Evolutionary conservation across 2,888 invertebrate species (phyloP), one percentile per base, ranked within the genome.

Genomic region (Eurytoma californica): DNA sequence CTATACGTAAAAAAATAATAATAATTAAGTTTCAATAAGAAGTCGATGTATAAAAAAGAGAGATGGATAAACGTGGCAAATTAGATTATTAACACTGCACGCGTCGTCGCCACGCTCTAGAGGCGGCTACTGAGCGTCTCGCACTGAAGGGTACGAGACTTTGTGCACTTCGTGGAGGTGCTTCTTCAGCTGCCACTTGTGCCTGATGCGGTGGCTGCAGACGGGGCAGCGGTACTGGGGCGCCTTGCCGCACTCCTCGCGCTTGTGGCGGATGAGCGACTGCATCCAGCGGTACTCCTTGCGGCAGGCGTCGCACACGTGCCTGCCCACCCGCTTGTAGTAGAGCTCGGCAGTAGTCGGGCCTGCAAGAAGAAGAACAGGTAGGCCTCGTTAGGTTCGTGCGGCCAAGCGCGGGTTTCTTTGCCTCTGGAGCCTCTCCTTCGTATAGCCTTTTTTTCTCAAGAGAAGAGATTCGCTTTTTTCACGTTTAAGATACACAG

Each of bases 211-310:
- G 47, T 87, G 85, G 7, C 87, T 84, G 82, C 91, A 91, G 80
- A 87, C 86, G 65, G 88, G 86, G 81, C 91, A 91, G 76, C 83
- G 83, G 76, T 91, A 90, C 55, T 90, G 89, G 14, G 91, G 90
- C 13, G 88, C 89, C 83, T 90, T 90, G 5, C 91, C 91, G 82
- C 92, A 92, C 77, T 92, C 91, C 80, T 91, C 91, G 55, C 89
- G 88, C 63, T 90, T 84, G 87, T 95, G 95, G 85, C 95, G 92
- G 86, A 94, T 92, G 85, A 95, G 92, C 30, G 95, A 94, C 84
- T 94, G 94, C 90, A 94, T 94, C 91, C 94, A 94, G 83, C 94
- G 93, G 90, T 95, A 95, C 85, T 93, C 93, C 88, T 94, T 93
- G 86, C 94, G 93, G 88, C 95, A 95, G 12, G 13, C 65, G 82